Evolutionary conservation across 2,113 vertebrate genomes (phyloP).

Genomic region (Phylloscopus trochilus): DNA sequence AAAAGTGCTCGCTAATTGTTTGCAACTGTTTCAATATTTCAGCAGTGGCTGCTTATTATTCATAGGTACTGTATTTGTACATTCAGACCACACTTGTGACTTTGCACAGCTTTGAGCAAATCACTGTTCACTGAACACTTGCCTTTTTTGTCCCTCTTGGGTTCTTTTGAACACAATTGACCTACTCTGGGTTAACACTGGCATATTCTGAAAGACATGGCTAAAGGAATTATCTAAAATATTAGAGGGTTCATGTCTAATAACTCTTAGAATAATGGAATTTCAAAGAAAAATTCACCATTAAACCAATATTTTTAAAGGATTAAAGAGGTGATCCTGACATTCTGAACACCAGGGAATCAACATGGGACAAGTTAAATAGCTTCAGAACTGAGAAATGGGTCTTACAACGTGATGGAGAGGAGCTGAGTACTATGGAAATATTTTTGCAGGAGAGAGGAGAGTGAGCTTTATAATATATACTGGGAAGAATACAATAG

Average conservation of each 20-base stretch:
- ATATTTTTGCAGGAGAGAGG: background rate
- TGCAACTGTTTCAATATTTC: background rate
- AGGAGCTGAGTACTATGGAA: background rate
- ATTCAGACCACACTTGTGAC: background rate
- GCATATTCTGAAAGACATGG: background rate
- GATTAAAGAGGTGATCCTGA: background rate
- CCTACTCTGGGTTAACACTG: background rate
- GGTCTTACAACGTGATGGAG: background rate
- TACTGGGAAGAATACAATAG: background rate
- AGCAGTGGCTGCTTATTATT: background rate
- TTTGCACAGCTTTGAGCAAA: background rate
- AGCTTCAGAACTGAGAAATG: background rate
- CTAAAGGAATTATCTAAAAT: background rate
- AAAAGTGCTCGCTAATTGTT: background rate
- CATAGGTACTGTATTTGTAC: background rate
- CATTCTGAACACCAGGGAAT: background rate
- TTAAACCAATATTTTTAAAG: background rate
- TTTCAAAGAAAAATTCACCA: background rate
- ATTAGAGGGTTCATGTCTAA: background rate
- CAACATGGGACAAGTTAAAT: background rate
- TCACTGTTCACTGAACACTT: background rate
- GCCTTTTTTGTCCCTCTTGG: rapidly evolving
- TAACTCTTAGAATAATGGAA: background rate
- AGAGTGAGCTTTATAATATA: background rate
- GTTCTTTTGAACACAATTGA: background rate